Evolutionary conservation across 1,140 invertebrate genomes (phyloP).

Genomic region (Drosophila yakuba): DNA sequence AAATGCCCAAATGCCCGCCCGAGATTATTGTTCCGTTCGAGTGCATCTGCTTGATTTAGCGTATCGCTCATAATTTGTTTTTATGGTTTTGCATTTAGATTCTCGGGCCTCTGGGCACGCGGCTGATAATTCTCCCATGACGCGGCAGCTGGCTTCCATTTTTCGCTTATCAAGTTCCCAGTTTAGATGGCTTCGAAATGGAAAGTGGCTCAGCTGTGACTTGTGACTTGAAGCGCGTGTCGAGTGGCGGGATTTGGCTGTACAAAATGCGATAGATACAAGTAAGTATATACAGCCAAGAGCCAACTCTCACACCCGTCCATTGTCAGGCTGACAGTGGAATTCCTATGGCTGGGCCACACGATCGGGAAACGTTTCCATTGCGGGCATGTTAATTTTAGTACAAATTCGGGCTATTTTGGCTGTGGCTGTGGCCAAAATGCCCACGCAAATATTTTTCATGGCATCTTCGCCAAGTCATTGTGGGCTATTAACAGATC

Average conservation of each 20-base stretch:
- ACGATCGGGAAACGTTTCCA: slow-evolving; percentile 47
- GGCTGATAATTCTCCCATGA: slow-evolving; percentile 47
- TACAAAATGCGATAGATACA: slow-evolving; percentile 1
- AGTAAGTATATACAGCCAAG: neutral
- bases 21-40: slow-evolving; percentile 57
- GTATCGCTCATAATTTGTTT: slow-evolving; percentile 84
- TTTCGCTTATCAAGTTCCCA: slow-evolving; percentile 54
- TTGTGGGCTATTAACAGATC: slow-evolving; percentile 70
- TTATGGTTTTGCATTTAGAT: slow-evolving; percentile 78
- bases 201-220: slow-evolving; percentile 61
- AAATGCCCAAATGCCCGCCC: slow-evolving; percentile 71
- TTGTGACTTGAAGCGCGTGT: slow-evolving; percentile 23
- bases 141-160: slow-evolving; percentile 33
- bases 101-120: slow-evolving; percentile 42
- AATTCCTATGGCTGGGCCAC: slow-evolving; percentile 30
- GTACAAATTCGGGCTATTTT: slow-evolving; percentile 69
- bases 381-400: slow-evolving; percentile 70
- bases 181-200: slow-evolving; percentile 37
- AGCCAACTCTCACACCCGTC: slow-evolving; percentile 38
- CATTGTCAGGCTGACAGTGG: slow-evolving; percentile 57
- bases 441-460: slow-evolving; percentile 74
- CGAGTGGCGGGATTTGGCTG: slow-evolving; percentile 7
- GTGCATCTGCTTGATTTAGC: slow-evolving; percentile 79
- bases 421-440: slow-evolving; percentile 53
- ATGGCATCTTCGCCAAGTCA: slow-evolving; percentile 44